These are phyloP conservation scores for Phainopepla nitens DNA, from an alignment of 2,113 vertebrate genomes.

Conservation along the genomic window DNA sequence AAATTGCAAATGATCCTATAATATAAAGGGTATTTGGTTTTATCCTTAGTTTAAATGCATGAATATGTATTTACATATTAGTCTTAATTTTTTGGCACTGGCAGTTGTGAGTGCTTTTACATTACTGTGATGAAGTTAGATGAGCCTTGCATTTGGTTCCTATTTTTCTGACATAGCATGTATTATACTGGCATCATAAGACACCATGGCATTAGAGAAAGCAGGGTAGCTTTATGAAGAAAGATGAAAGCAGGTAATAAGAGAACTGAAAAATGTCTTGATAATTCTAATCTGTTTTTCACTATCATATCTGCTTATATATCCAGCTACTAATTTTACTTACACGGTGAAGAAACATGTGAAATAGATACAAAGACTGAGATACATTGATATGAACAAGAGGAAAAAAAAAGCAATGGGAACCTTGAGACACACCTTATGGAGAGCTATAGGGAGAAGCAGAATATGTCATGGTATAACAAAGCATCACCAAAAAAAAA, in stretches of 20 bases:
- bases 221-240: background rate
- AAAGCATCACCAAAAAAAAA: background rate
- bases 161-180: background rate
- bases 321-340: background rate
- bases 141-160: background rate
- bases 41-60: background rate
- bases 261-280: background rate
- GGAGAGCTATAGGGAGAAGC: background rate
- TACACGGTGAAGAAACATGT: background rate
- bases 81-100: background rate
- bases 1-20: background rate
- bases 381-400: background rate
- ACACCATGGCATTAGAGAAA: background rate
- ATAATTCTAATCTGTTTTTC: background rate
- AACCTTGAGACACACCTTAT: background rate
- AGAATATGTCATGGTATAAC: background rate
- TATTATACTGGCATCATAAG: background rate
- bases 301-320: background rate
- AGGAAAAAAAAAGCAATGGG: background rate
- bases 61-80: background rate
- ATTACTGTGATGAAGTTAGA: background rate
- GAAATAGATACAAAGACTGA: background rate
- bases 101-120: background rate
- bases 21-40: background rate
- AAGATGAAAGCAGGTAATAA: background rate